Evolutionary conservation across 2,888 invertebrate genomes (phyloP), one percentile per base, ranked within the genome.

Genomic region (Drosophila gaucha): DNA sequence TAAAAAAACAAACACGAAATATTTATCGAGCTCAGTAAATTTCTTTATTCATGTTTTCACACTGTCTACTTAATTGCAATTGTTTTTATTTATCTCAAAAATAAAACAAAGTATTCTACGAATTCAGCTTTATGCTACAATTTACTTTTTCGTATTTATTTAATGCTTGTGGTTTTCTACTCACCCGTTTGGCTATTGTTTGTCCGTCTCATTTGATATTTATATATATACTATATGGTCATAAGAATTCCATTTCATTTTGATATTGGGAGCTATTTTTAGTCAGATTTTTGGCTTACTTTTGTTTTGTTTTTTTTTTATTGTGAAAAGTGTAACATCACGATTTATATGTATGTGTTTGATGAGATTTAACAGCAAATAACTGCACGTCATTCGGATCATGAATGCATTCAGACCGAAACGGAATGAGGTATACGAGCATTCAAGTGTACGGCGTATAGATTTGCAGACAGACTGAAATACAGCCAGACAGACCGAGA

Each of bases 221-320:
- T 63, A 47, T 56, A 35, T 20, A 24, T 52, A 51, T 24, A 36
- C 22, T 20, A 31, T 33, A 30, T 14, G 44, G 26, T 24, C 36
- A 52, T 20, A 64, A 43, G 35, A 68, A 68, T 68, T 79, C 49
- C 67, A 60, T 63, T 74, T 80, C 44, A 63, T 74, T 77, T 73
- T 73, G 51, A 73, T 75, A 56, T 47, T 20, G 46, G 50, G n/a
- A 46, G 47, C 60, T 86, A 80, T 80, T 86, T 86, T 73, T 84
- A 84, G 67, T 20, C 33, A 46, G 39, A 67, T 76, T 58, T 72
- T 74, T 52, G 30, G 57, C 49, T 46, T 60, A 51, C 35, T 55
- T 60, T 65, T 69, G 22, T 49, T 62, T 35, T 51, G 12, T 20
- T 31, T 9, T 31, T 14, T 43, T 43, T 16, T 14, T 44, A n/a